Base-by-base conservation (phyloP, 53 echinoderm and acorn worm species). In the Stichopus horrens region DNA sequence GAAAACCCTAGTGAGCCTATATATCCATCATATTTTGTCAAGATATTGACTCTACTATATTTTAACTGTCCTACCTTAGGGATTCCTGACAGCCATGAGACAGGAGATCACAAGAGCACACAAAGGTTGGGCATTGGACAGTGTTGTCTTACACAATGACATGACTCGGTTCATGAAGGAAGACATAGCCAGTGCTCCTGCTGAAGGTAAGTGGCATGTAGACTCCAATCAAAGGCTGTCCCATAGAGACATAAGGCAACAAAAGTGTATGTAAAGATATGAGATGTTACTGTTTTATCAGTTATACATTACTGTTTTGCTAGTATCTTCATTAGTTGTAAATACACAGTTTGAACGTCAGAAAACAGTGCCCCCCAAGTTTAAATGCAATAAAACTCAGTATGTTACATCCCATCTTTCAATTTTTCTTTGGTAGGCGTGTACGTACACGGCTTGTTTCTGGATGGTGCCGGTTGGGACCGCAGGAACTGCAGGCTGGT, bases 381-480 rank as follows among this genome's bases (percentile, higher is more conserved):
- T 37, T 37, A 37, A 66, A 66, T 66, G 67, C 18, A 66, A 14
- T 18, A 66, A 66, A 1, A 14, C 11, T 13, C 75, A 75, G 22
- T 8, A 13, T n/a, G n/a, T n/a, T n/a, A n/a, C n/a, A n/a, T n/a
- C n/a, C 54, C 13, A 53, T 13, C n/a, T 5, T 55, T 8, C 11
- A 52, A 20, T n/a, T n/a, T 55, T 23, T 84, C 52, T 14, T 63
- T 58, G 6, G 9, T 55, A 87, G 98, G 98, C 58, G 95, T 98
- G 9, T 95, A 98, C 86, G 75, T 98, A 74, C 81, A 98, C 77
- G 98, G 98, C 5, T 88, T 96, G 63, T 95, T 95, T 90, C 88
- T 98, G 59, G 98, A 98, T 21, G 98, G 98, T 74, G 98, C 98
- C 8, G 98, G 98, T 76, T 98, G 98, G 98, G 98, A 98, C 87